Base-by-base conservation (phyloP, 2,888 invertebrate genomes). In the Helleia helle region DNA sequence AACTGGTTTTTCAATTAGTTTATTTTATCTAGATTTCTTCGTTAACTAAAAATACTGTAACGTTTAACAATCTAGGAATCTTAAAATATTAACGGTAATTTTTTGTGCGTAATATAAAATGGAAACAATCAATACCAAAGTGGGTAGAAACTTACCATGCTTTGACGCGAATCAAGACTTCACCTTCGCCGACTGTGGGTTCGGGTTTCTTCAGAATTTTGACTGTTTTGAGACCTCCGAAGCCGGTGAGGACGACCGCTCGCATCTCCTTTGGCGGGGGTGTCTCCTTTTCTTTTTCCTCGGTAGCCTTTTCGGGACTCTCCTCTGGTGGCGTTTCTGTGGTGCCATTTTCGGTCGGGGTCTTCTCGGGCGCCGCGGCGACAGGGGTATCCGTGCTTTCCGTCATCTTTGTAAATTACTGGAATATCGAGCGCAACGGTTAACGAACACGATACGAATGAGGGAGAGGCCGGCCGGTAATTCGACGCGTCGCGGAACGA, bases 151-250 rank as follows among this genome's bases (percentile, higher is more conserved):
- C 93, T 92, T 65, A 95, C 95, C 94, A 94, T 62, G 94, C 93
- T 74, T 92, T 93, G 42, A 94, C 93, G 54, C 93, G 87, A 62
- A 95, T 92, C 45, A 94, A 87, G 48, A 95, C 91, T 73, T 95
- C 91, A 56, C 91, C 91, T 65, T 91, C 90, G 55, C 80, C 87
- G 41, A 88, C 67, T 54, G 89, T 77, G 27, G 93, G 92, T 68
- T 93, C 93, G 15, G 93, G 91, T 65, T 92, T 92, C 74, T 91
- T 93, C 61, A 91, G 87, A 52, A 93, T 90, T 83, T 94, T 94
- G 56, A 95, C 91, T 66, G 92, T 90, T 74, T 94, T 94, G 48
- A 94, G 86, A 29, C 94, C 94, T 27, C 95, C 95, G 76, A 94
- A 95, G 59, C 93, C 92, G 52, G 91, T 92, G 55, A 95, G 88